A percentile compares a stretch with the other conserved stretches of the same genome.
These are phyloP conservation scores for Mimachlamys varia DNA, from an alignment of 2,888 invertebrate species.

Conservation along the genomic window DNA sequence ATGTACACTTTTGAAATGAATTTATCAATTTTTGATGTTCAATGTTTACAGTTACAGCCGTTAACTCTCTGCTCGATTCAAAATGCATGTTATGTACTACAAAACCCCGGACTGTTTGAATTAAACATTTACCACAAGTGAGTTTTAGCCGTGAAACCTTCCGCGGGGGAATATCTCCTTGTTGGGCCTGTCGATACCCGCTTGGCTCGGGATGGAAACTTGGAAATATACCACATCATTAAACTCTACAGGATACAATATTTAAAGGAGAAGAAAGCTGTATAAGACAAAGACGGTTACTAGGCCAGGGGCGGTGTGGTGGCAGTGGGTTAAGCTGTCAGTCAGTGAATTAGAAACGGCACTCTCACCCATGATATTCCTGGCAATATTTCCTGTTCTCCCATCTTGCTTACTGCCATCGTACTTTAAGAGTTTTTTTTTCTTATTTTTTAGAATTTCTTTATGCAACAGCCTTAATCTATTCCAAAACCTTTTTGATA, in stretches of 20 bases:
- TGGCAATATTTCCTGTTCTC: too few species aligned
- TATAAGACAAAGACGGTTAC: too few species aligned
- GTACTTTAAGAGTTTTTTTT: too few species aligned
- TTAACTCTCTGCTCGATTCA: background rate
- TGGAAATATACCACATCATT: background rate
- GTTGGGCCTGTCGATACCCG: background rate
- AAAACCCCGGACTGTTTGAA: conserved; percentile 12
- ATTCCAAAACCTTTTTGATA: too few species aligned
- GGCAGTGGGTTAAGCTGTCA: too few species aligned
- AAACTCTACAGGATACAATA: background rate
- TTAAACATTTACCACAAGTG: background rate
- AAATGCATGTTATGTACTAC: conserved; percentile 14
- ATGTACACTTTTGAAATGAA: background rate
- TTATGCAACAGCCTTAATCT: too few species aligned
- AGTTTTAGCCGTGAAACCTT: background rate
- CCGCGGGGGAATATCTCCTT: background rate
- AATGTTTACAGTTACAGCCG: background rate
- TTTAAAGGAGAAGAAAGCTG: too few species aligned
- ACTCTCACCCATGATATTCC: too few species aligned
- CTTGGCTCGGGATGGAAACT: background rate
- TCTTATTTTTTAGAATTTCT: too few species aligned
- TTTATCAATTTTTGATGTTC: conserved; percentile 21
- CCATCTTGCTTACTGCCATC: too few species aligned
- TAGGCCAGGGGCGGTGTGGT: too few species aligned
- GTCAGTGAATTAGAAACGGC: too few species aligned